Evolutionary conservation across 1,140 invertebrate species (phyloP).

Genomic region (Pomacea maculata): DNA sequence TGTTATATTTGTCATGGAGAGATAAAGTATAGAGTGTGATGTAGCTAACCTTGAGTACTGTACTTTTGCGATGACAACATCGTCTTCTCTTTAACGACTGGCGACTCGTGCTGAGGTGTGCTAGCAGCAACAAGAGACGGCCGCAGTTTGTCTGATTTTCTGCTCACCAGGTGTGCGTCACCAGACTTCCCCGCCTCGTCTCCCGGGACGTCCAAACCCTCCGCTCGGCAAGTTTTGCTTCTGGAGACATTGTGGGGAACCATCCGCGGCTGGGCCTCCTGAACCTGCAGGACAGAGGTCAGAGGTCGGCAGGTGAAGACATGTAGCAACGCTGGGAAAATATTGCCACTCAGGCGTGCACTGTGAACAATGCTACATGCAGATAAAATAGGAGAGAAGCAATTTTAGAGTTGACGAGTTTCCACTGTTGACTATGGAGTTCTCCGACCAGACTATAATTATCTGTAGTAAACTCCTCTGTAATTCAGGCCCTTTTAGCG

Average conservation of each 20-base stretch:
- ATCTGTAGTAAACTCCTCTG: neutral
- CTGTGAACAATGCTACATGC: too few relatives aligned
- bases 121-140: neutral
- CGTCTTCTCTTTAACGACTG: conserved; percentile 9
- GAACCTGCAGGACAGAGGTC: too few relatives aligned
- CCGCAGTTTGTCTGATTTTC: conserved; percentile 3
- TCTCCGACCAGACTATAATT: neutral
- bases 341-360: too few relatives aligned
- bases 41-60: conserved; percentile 7
- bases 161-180: conserved; percentile 8
- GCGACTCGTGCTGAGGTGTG: conserved; percentile 10
- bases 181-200: neutral
- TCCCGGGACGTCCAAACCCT: neutral
- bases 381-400: too few relatives aligned
- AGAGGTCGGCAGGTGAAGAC: too few relatives aligned
- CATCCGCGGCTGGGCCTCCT: too few relatives aligned
- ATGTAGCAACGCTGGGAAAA: too few relatives aligned
- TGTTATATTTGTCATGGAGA: neutral
- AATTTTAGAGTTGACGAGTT: too few relatives aligned
- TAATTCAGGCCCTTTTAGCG: neutral
- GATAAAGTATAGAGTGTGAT: neutral
- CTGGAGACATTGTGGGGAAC: too few relatives aligned
- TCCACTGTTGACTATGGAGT: too few relatives aligned
- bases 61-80: conserved; percentile 10
- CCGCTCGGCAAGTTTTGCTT: neutral